Evolutionary conservation across 2,113 vertebrate species (phyloP), one percentile per base, ranked within the genome.

Genomic region (Callaeas wilsoni): DNA sequence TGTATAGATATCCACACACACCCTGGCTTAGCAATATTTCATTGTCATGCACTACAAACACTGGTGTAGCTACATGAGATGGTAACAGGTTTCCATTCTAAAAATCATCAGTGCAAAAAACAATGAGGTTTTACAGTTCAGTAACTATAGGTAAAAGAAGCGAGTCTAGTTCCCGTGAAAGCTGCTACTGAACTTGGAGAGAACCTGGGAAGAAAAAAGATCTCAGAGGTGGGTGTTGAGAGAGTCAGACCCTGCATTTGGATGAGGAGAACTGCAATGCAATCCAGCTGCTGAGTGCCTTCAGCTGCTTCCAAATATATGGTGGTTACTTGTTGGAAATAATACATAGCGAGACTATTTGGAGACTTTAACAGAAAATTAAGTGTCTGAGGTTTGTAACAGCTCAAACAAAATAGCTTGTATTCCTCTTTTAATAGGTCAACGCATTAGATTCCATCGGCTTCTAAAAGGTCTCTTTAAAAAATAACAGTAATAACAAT

Each of bases 111-210:
- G 99, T 99, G 99, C 99, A 98, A 98, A 99, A 95, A 98, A 98
- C 98, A 98, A 98, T 98, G 98, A 99, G 99, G 98, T 98, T 97
- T 97, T 95, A 98, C 98, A 98, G 98, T 98, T 99, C 98, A 98
- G 98, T 97, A 92, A 98, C 98, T 98, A 97, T 97, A 98, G 98
- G 98, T 97, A 97, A 95, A 95, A 97, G 95, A 98, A 98, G 97
- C 92, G 6, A 97, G 94, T 94, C 91, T 77, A 68, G 85, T 95
- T 97, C 96, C 94, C 33, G 42, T 56, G 63, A 94, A 97, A 98
- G 96, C 96, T 91, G 95, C 89, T 97, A 91, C 93, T 95, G 91
- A 91, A 89, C 87, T 89, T 64, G 92, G 77, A 93, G 91, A 94
- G 91, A 87, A 95, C 91, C 75, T 89, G 94, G 96, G 70, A 89